Percentiles rank a stretch among this genome's conserved stretches.
Evolutionary conservation across 1,140 invertebrate genomes (phyloP).

Genomic region (Oscheius sp.): DNA sequence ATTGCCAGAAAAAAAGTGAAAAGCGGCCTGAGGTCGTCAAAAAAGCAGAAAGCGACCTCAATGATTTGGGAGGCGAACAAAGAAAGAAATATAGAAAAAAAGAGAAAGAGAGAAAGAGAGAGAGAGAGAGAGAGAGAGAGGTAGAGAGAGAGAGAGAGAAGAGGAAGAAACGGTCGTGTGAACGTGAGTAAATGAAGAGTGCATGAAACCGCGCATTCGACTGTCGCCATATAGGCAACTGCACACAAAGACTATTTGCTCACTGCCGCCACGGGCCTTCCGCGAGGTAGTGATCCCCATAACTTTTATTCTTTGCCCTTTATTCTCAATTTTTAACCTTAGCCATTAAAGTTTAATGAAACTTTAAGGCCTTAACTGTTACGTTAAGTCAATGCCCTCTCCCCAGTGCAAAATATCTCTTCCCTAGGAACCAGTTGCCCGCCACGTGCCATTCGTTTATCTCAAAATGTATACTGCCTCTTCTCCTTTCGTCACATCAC

Average conservation of each 20-base stretch:
- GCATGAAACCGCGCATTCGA: neutral
- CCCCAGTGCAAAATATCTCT: neutral
- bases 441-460: neutral
- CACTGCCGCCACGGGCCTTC: neutral
- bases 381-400: neutral
- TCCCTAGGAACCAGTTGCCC: neutral
- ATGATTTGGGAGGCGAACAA: neutral
- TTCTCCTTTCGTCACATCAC: neutral
- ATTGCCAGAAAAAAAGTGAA: too few species aligned
- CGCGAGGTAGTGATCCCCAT: neutral
- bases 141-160: neutral
- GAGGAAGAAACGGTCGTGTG: neutral
- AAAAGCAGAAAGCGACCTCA: too few species aligned
- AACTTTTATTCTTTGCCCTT: neutral
- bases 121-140: neutral
- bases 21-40: too few species aligned
- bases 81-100: neutral
- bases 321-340: neutral
- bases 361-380: neutral
- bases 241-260: neutral
- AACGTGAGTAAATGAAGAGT: neutral
- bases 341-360: neutral
- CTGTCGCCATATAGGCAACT: neutral
- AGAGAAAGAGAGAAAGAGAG: neutral
- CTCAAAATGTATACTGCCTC: neutral